Conservation (phyloP, 2,888 invertebrate species). For the Stenurella melanura region DNA sequence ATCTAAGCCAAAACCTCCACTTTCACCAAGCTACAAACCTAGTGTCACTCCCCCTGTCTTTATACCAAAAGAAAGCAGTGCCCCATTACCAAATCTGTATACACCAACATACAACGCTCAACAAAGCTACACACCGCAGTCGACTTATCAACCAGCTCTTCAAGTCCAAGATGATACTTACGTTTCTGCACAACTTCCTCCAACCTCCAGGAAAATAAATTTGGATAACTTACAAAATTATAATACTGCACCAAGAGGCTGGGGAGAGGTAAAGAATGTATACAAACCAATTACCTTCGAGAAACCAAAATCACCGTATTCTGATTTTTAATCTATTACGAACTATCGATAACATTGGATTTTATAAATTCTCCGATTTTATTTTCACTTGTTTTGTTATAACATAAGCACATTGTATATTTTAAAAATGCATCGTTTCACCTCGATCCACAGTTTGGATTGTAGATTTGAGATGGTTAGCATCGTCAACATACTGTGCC, state of each 20-base stretch:
- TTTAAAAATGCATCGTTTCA: constrained; percentile 42
- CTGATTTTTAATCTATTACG: constrained; percentile 60
- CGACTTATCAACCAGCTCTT: constrained; percentile 40
- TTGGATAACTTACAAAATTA: constrained; percentile 77
- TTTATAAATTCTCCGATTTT: neutral
- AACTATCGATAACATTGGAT: constrained; percentile 1
- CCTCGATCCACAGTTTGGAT: constrained; percentile 50
- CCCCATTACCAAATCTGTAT: constrained; percentile 57
- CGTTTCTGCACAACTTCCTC: constrained; percentile 47
- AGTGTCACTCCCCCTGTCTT: constrained; percentile 65
- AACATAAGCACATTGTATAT: constrained; percentile 14
- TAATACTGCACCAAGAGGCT: constrained; percentile 89
- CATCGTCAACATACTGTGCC: neutral
- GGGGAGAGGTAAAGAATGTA: constrained; percentile 82
- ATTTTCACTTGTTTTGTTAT: constrained; percentile 27
- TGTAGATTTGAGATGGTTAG: constrained; percentile 48
- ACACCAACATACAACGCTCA: constrained; percentile 58
- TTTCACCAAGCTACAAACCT: constrained; percentile 67
- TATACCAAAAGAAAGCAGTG: constrained; percentile 66
- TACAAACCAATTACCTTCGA: constrained; percentile 86
- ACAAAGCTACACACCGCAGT: constrained; percentile 42
- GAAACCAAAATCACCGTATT: constrained; percentile 65
- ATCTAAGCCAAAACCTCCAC: constrained; percentile 60
- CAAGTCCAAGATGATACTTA: constrained; percentile 43
- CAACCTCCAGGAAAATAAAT: constrained; percentile 63